These are phyloP conservation scores for Clarias gariepinus DNA, from an alignment of 2,113 vertebrate genomes.

Conservation along the genomic window DNA sequence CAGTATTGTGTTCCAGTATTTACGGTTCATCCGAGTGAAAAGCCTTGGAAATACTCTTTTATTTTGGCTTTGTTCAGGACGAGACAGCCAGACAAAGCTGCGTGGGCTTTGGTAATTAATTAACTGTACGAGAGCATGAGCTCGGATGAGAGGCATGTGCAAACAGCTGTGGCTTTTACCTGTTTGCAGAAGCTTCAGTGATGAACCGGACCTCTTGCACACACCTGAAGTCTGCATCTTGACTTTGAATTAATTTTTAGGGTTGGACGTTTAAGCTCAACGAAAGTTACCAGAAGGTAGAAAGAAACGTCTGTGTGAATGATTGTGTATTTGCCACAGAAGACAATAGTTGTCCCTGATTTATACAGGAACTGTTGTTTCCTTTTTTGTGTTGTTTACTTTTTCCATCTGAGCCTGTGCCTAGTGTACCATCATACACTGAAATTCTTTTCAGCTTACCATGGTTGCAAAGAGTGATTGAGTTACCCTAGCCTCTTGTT, in stretches of 20 bases:
- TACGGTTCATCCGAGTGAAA: slow-evolving; percentile 4
- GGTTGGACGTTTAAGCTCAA: background rate
- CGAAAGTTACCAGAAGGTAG: background rate
- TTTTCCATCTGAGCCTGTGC: too few species aligned
- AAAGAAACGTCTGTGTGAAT: background rate
- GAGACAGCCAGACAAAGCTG: slow-evolving; percentile 30
- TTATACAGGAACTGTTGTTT: background rate
- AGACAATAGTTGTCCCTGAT: background rate
- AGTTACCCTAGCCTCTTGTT: background rate
- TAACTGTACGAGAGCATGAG: slow-evolving; percentile 36
- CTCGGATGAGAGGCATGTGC: slow-evolving; percentile 35
- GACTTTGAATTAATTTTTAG: background rate
- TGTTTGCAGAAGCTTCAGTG: slow-evolving; percentile 49
- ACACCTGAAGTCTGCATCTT: background rate
- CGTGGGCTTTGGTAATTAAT: slow-evolving; percentile 50
- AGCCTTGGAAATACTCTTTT: slow-evolving; percentile 17
- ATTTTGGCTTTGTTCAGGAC: background rate
- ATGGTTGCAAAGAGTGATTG: background rate
- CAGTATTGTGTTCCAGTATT: background rate
- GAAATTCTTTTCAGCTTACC: background rate
- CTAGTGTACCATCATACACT: background rate
- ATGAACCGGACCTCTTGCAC: slow-evolving; percentile 27
- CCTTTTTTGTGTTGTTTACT: too few species aligned
- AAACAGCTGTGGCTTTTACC: slow-evolving; percentile 42
- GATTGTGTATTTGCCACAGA: background rate